These are phyloP conservation scores for Sebastes melanostomus DNA, from an alignment of 2,797 vertebrate species.

Conservation along the genomic window DNA sequence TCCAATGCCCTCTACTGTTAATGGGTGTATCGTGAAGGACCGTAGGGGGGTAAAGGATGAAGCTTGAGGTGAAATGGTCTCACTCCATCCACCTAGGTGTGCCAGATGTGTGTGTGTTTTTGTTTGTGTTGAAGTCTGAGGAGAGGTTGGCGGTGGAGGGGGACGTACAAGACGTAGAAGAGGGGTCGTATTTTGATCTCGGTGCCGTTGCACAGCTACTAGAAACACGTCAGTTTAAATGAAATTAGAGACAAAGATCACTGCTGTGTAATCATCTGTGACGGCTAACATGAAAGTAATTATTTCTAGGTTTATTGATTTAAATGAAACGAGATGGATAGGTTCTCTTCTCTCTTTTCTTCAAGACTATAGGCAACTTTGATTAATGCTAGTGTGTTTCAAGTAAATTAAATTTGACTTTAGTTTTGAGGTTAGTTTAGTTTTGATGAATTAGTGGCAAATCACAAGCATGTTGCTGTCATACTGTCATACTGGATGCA, in stretches of 20 bases:
- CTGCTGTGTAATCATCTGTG: constrained; percentile 12
- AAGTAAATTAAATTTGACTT: background rate
- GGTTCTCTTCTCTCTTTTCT: background rate
- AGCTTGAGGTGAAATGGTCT: constrained; percentile 34
- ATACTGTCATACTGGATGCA: background rate
- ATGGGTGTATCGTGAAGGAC: constrained; percentile 47
- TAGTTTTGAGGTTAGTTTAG: background rate
- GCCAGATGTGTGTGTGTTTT: constrained; percentile 14
- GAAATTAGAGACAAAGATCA: background rate
- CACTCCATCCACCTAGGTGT: background rate
- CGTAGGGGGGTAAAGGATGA: constrained; percentile 9
- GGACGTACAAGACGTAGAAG: background rate
- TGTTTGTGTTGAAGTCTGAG: background rate
- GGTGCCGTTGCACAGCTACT: background rate
- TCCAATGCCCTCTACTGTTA: constrained; percentile 62
- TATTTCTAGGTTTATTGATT: constrained; percentile 26
- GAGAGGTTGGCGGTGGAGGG: background rate
- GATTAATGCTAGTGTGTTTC: background rate
- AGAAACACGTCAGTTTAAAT: background rate
- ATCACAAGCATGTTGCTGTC: background rate
- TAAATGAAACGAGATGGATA: background rate
- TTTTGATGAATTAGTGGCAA: background rate
- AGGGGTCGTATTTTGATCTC: background rate
- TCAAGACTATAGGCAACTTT: background rate
- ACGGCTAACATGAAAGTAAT: background rate